Base-by-base conservation (phyloP, 2,888 invertebrate genomes). In the Athalia circularis region DNA sequence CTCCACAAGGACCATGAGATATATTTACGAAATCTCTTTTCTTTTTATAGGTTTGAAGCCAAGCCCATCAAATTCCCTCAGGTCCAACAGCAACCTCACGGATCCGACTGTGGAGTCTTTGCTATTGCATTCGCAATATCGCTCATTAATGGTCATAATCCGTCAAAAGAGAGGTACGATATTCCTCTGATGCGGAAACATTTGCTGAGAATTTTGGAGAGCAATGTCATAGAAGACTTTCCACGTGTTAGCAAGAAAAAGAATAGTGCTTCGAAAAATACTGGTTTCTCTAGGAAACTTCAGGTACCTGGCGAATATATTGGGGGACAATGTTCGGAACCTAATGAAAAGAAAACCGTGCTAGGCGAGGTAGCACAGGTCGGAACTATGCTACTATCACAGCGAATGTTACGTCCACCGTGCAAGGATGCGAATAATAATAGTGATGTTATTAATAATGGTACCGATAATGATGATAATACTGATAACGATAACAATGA, bases 1-100 rank as follows among this genome's bases (percentile, higher is more conserved):
- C 50, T 82, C 8, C 62, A 78, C 74, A 8, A 62, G 4, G 67
- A 81, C 65, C 80, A 81, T 50, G 13, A 59, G 48, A 45, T 59
- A 9, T 82, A 79, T 65, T 68, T 79, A 5, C 1, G 78, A 47
- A 8, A 8, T 13, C 59, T 81, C 8, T 82, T 68, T 70, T 79
- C 82, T 0, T 78, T 79, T 59, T 50, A 50, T 15, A 13, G 6
- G 11, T 67, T 47, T 11, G 75, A 80, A 59, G 29, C 52, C n/a
- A 61, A 67, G 5, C 47, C 68, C 11, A 62, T 82, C 0, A 11
- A 61, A 11, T 64, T 72, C 11, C 54, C 57, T n/a, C 15, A 11
- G 7, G 54, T 72, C 43, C 72, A 72, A 15, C 74, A 48, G 50
- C 61, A 78, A 50, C 59, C 61, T 9, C 70, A 78, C 48, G 48